Percentiles rank a stretch among this genome's conserved stretches.
Evolutionary conservation across 2,888 invertebrate genomes (phyloP).

Genomic region (Tryphoninae sp.): DNA sequence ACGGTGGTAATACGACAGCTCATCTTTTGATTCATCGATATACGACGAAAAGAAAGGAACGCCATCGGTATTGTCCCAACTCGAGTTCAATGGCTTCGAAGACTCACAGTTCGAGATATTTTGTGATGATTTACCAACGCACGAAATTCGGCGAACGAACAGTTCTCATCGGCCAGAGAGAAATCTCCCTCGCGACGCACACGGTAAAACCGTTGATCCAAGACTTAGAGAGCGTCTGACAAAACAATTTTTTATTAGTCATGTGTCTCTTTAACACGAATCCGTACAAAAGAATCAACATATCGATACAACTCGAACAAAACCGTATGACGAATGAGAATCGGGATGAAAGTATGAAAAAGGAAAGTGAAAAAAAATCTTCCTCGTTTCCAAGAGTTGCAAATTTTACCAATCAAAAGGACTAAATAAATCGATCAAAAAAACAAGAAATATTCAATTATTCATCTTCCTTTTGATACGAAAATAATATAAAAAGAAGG

Average conservation of each 20-base stretch:
- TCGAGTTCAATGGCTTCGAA: constrained; percentile 32
- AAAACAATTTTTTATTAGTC: constrained; percentile 60
- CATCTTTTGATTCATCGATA: constrained; percentile 6
- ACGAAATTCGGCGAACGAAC: constrained; percentile 33
- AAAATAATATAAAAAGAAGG: too few relatives aligned
- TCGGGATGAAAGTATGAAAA: constrained; percentile 39
- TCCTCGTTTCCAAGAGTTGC: neutral
- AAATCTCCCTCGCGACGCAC: constrained; percentile 7
- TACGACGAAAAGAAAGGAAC: neutral
- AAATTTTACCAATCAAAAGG: constrained; percentile 15
- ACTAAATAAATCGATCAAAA: constrained; percentile 13
- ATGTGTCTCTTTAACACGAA: constrained; percentile 46
- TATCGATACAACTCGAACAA: constrained; percentile 51
- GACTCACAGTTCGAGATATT: neutral
- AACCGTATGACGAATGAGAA: constrained; percentile 15
- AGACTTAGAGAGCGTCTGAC: constrained; percentile 60
- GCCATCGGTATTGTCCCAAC: neutral
- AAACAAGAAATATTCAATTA: neutral
- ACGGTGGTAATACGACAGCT: neutral
- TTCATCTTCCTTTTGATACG: neutral
- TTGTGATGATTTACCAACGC: constrained; percentile 10
- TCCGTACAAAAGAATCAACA: constrained; percentile 47
- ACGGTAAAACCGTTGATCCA: constrained; percentile 49
- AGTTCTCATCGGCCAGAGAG: neutral
- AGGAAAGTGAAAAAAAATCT: constrained; percentile 55